Conservation (phyloP, 1,140 invertebrate genomes). For the Cherax destructor region DNA sequence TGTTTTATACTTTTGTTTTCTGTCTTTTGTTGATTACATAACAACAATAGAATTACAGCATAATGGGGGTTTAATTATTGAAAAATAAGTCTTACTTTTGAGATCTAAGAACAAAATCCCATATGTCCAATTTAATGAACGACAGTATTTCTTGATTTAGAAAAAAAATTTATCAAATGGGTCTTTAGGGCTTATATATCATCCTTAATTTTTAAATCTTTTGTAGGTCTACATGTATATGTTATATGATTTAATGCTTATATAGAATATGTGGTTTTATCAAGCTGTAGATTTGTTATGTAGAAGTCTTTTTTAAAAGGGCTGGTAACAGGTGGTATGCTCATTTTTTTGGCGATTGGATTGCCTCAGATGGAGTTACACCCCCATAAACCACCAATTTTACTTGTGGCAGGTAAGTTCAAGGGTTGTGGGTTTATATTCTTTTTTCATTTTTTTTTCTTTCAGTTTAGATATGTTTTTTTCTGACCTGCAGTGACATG, state of each 20-base stretch:
- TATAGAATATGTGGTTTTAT: neutral
- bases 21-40: no score
- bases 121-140: no score
- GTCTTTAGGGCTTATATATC: neutral
- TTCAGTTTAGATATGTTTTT: neutral
- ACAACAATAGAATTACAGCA: no score
- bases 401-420: constrained; percentile 88
- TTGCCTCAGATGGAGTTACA: constrained; percentile 98
- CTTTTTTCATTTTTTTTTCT: neutral
- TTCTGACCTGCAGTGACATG: no score
- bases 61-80: no score
- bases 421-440: no score
- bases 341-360: constrained; percentile 98
- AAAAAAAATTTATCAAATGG: neutral
- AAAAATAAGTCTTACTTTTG: no score
- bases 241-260: neutral
- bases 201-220: neutral
- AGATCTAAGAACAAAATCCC: no score
- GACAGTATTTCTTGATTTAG: no score
- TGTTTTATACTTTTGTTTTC: no score
- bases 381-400: constrained; percentile 90
- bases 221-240: neutral
- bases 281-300: neutral
- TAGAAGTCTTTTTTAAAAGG: neutral
- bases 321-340: constrained; percentile 91